A percentile compares a stretch with the other conserved stretches of the same genome.
Evolutionary conservation across 1,140 invertebrate genomes (phyloP).

Genomic region (Cherax destructor): DNA sequence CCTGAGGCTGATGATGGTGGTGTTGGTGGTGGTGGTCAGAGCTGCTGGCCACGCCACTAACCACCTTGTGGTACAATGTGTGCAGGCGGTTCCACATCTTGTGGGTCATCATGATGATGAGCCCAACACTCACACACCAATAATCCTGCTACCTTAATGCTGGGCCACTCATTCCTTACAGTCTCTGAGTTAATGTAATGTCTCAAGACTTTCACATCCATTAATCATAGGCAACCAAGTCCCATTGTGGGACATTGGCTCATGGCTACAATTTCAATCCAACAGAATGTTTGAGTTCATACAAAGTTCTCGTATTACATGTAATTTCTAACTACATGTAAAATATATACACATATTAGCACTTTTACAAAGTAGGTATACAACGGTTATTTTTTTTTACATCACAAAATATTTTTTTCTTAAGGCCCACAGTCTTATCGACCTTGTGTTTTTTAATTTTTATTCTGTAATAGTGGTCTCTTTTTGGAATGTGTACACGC

Average conservation of each 20-base stretch:
- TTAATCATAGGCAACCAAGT: background rate
- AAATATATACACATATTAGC: too few relatives aligned
- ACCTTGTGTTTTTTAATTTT: too few relatives aligned
- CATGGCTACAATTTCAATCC: background rate
- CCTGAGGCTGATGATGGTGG: slow-evolving; percentile 11
- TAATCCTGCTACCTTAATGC: background rate
- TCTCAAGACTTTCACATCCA: background rate
- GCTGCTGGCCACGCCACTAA: slow-evolving; percentile 28
- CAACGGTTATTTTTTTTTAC: too few relatives aligned
- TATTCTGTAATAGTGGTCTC: too few relatives aligned
- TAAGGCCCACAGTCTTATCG: too few relatives aligned
- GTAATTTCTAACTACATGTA: too few relatives aligned
- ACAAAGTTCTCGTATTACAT: too few relatives aligned
- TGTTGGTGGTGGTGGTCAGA: slow-evolving; percentile 32
- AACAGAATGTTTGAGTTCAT: too few relatives aligned
- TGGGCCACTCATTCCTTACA: background rate
- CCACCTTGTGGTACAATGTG: slow-evolving; percentile 53
- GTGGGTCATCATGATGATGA: slow-evolving; percentile 41
- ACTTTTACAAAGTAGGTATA: too few relatives aligned
- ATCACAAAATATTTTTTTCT: too few relatives aligned
- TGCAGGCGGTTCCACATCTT: slow-evolving; percentile 58
- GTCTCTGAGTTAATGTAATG: background rate
- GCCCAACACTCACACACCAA: slow-evolving; percentile 10
- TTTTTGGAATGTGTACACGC: too few relatives aligned
- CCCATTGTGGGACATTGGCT: background rate